Percentiles rank a stretch among this genome's conserved stretches.
Evolutionary conservation across 2,888 invertebrate genomes (phyloP).

Genomic region (Troglohyphantes excavatus): DNA sequence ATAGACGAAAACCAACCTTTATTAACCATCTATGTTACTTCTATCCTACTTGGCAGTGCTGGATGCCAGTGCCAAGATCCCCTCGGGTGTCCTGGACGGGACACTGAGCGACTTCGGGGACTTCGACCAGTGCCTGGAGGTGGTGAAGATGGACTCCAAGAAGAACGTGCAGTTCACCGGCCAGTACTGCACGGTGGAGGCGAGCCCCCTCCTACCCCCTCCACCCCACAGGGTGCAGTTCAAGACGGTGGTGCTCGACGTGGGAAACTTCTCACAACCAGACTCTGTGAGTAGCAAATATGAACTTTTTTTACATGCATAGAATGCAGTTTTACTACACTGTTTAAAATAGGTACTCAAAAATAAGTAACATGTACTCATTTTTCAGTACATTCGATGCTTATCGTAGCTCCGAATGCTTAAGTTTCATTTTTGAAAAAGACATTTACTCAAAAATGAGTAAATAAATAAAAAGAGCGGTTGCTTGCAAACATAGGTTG

Average conservation of each 20-base stretch:
- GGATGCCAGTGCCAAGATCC: constrained; percentile 65
- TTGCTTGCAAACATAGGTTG: too few species aligned
- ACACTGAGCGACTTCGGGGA: constrained; percentile 68
- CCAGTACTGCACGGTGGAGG: constrained; percentile 69
- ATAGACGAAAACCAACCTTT: too few species aligned
- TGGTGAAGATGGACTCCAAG: constrained; percentile 47
- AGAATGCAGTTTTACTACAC: too few species aligned
- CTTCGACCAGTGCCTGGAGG: constrained; percentile 67
- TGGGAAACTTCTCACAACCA: constrained; percentile 42
- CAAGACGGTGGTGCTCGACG: constrained; percentile 60
- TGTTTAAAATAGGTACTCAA: too few species aligned
- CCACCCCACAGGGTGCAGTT: constrained; percentile 67
- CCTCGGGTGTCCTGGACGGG: constrained; percentile 71
- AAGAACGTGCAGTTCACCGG: constrained; percentile 66
- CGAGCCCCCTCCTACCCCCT: constrained; percentile 49
- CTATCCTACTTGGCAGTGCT: constrained; percentile 69
- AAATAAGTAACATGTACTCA: too few species aligned
- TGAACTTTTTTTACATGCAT: too few species aligned
- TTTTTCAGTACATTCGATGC: too few species aligned
- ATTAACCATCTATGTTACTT: too few species aligned
- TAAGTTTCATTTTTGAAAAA: too few species aligned
- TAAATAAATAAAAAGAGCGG: too few species aligned
- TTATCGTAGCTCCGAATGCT: too few species aligned
- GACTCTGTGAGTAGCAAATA: constrained; percentile 74
- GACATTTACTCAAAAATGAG: too few species aligned